A percentile compares a stretch with the other conserved stretches of the same genome.
phyloP scores from a whole-genome alignment of 2,888 invertebrate genomes.

The Drosophila neutralis region DNA sequence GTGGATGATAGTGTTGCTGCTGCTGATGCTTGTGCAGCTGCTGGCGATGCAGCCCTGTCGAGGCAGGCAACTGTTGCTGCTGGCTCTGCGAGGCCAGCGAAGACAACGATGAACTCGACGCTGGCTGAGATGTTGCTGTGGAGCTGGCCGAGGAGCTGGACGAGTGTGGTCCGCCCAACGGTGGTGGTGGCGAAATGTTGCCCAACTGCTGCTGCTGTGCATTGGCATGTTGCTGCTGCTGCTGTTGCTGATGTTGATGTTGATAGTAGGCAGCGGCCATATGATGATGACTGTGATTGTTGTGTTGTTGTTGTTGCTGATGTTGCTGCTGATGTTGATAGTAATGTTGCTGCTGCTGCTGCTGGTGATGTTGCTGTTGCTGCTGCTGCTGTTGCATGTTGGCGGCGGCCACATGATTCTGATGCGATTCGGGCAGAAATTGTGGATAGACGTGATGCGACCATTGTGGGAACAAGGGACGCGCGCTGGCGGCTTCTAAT shows the following conservation, averaged over 20 bases:
- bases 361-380: slow-evolving; percentile 83
- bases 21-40: slow-evolving; percentile 78
- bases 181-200: slow-evolving; percentile 81
- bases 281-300: slow-evolving; percentile 72
- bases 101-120: slow-evolving; percentile 83
- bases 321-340: slow-evolving; percentile 59
- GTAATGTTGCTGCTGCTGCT: slow-evolving; percentile 80
- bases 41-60: slow-evolving; percentile 59
- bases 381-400: slow-evolving; percentile 82
- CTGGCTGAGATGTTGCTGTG: slow-evolving; percentile 84
- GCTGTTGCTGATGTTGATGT: slow-evolving; percentile 69
- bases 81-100: slow-evolving; percentile 83
- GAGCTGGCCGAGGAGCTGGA: slow-evolving; percentile 83
- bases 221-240: slow-evolving; percentile 52
- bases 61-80: slow-evolving; percentile 71
- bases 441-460: slow-evolving; percentile 97
- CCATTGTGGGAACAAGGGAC: slow-evolving; percentile 97
- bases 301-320: slow-evolving; percentile 65
- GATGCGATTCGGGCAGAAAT: slow-evolving; percentile 96
- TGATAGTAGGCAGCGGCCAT: slow-evolving; percentile 73
- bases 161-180: slow-evolving; percentile 70
- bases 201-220: slow-evolving; percentile 73
- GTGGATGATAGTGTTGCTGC: slow-evolving; percentile 63
- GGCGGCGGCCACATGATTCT: slow-evolving; percentile 87
- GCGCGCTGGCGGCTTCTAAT: slow-evolving; percentile 85